Percentiles rank a stretch among this genome's conserved stretches.
These are phyloP conservation scores for Eupithecia abbreviata DNA, from an alignment of 2,888 invertebrate genomes.

Conservation along the genomic window DNA sequence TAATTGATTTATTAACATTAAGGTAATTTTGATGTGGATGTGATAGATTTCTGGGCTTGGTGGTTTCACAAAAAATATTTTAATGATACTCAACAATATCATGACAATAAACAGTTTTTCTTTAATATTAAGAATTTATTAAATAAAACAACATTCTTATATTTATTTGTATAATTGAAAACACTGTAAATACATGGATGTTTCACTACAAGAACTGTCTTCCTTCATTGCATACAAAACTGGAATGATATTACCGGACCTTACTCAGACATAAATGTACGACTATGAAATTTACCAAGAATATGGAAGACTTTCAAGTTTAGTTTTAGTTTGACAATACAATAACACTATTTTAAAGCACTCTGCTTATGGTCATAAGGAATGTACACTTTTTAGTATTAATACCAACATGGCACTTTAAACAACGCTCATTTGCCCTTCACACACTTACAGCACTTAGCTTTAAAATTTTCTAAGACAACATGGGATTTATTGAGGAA, in stretches of 20 bases:
- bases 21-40: background rate
- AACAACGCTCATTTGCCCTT: conserved; percentile 30
- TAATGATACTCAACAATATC: background rate
- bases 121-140: background rate
- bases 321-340: conserved; percentile 17
- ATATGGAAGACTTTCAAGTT: conserved; percentile 20
- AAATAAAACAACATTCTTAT: conserved; percentile 54
- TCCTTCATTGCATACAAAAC: conserved; percentile 53
- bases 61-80: background rate
- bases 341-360: conserved; percentile 27
- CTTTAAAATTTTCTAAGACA: conserved; percentile 19
- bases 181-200: conserved; percentile 55
- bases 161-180: conserved; percentile 66
- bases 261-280: background rate
- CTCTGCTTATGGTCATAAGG: conserved; percentile 34
- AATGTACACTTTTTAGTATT: conserved; percentile 36
- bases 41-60: background rate
- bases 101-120: background rate
- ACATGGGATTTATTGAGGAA: conserved; percentile 30
- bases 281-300: background rate
- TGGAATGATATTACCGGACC: conserved; percentile 51
- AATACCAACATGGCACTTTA: conserved; percentile 37
- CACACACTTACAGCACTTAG: conserved; percentile 24
- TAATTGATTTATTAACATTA: background rate
- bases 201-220: conserved; percentile 63